Conservation (phyloP, 2,113 vertebrate species). For the Mungos mungo region DNA sequence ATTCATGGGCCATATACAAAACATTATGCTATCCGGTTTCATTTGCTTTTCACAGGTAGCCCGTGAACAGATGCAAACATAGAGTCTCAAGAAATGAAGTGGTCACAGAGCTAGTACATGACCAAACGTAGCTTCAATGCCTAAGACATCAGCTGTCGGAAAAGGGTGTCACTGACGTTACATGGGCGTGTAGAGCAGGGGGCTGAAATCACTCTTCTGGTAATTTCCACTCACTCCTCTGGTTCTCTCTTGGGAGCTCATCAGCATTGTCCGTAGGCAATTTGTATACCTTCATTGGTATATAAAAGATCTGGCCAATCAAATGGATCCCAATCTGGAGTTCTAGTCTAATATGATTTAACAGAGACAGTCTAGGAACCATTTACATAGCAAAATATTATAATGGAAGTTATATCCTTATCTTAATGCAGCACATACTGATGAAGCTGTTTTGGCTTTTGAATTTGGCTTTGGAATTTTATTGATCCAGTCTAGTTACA, state of each 20-base stretch:
- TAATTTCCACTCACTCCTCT: background rate
- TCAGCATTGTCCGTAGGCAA: background rate
- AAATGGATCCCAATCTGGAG: background rate
- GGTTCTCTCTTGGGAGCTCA: background rate
- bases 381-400: background rate
- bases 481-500: background rate
- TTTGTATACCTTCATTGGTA: background rate
- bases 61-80: background rate
- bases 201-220: background rate
- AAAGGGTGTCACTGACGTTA: background rate
- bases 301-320: background rate
- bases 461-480: no score
- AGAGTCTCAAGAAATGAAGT: background rate
- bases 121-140: background rate
- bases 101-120: background rate
- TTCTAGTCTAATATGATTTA: background rate
- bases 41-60: background rate
- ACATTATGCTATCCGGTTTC: background rate
- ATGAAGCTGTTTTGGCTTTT: background rate
- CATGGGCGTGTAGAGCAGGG: fast-evolving
- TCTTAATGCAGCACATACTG: background rate
- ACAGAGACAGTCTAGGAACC: background rate
- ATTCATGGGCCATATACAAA: background rate
- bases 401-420: background rate
- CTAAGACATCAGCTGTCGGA: background rate